Evolutionary conservation across 2,797 vertebrate species (phyloP), one percentile per base, ranked within the genome.

Genomic region (Kryptopterus vitreolus): DNA sequence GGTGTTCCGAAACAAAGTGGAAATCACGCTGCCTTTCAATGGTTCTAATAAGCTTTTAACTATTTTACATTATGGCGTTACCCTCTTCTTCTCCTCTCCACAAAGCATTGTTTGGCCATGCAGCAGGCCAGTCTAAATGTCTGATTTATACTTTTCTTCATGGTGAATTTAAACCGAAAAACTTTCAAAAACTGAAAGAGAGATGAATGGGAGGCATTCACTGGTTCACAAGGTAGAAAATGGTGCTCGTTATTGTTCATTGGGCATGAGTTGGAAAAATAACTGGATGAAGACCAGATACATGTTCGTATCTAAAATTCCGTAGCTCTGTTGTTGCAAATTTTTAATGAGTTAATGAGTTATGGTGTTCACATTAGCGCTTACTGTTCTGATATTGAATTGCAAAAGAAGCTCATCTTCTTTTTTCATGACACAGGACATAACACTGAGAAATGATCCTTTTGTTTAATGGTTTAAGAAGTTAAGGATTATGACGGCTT

Each of bases 41-140:
- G 88, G 91, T 89, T 95, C 95, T 97, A 95, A 96, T 95, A 96
- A 96, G 95, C 95, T 96, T 97, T 96, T 96, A 96, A 96, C 95
- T 96, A 95, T 95, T 94, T 96, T 94, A 94, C 95, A 94, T 94
- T 92, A 93, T 89, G 91, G 92, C 90, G 87, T 93, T 92, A 88
- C 92, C 86, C 90, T 89, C 87, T 77, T 88, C 87, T 81, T 87
- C 80, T 87, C 43, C 87, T 83, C 53, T 48, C 81, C 85, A 76
- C 89, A 57, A 55, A 79, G 83, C 79, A 88, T 88, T 94, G 89
- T 94, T 90, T 89, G 87, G 88, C 90, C 79, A 76, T 88, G 89
- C 90, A 88, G 91, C 88, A 90, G 83, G 81, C 89, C 89, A 89
- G 88, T 91, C 91, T 89, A 92, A 92, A 93, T 87, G 88, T 92